These are phyloP conservation scores for Syrrhaptes paradoxus DNA, from an alignment of 2,113 vertebrate species.

Conservation along the genomic window DNA sequence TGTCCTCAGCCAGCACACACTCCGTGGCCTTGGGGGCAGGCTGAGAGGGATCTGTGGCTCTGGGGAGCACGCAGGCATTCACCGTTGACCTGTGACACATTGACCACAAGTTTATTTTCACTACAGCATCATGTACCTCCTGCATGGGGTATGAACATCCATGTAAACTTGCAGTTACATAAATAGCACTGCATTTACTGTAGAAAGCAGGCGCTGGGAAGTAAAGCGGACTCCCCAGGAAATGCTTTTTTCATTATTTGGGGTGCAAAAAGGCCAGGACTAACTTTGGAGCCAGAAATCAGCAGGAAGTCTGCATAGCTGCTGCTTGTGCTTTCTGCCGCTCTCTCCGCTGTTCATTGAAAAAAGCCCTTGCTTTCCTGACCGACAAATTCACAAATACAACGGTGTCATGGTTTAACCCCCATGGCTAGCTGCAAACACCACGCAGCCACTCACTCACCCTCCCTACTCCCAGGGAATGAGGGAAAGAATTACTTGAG, in stretches of 20 bases:
- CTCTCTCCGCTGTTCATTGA: neutral
- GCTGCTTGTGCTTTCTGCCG: neutral
- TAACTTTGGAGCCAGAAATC: neutral
- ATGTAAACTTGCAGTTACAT: neutral
- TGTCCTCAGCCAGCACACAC: fast-evolving
- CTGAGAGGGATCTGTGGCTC: neutral
- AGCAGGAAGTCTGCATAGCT: neutral
- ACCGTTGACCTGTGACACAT: neutral
- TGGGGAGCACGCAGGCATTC: neutral
- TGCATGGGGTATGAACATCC: fast-evolving
- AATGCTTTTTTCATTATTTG: neutral
- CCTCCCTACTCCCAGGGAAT: no score
- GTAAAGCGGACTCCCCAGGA: neutral
- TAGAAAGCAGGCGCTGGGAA: neutral
- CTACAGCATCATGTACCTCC: fast-evolving
- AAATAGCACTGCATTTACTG: neutral
- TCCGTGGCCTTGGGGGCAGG: neutral
- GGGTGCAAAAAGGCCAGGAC: neutral
- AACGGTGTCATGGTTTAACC: neutral
- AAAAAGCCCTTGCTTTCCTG: neutral
- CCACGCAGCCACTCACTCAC: no score
- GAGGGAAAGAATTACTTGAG: neutral
- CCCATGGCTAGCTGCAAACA: no score
- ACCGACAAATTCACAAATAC: neutral
- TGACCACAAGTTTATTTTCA: neutral